Base-by-base conservation (phyloP, 2,797 vertebrate species). In the Holocentrus rufus region DNA sequence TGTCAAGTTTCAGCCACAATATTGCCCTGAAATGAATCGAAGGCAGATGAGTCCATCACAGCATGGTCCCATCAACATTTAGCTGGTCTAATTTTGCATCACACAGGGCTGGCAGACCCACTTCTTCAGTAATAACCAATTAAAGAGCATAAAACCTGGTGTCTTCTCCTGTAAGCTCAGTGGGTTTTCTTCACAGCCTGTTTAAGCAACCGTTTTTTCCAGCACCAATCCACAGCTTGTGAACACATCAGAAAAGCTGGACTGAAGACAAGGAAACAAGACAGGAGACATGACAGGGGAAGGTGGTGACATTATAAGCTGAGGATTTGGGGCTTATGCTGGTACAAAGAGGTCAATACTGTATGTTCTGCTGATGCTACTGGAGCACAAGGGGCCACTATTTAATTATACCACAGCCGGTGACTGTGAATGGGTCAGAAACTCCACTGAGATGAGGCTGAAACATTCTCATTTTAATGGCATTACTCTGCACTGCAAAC, bases 111-210 rank as follows among this genome's bases (percentile, higher is more conserved):
- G 69, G 55, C 66, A 65, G 66, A 60, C 4, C 57, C 15, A 25
- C 25, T 72, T 61, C 77, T 61, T 69, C 64, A 39, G 67, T 53
- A 78, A 50, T 44, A 82, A 76, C 60, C 81, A 84, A 82, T 82
- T 81, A 82, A 77, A 82, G 77, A 65, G 65, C 69, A 76, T 71
- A 56, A 76, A 80, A 76, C 56, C 42, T 22, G 58, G 68, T 46
- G 52, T 65, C 66, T 66, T 49, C 49, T 49, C 58, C 57, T 47
- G 61, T 69, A 65, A 65, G 79, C 57, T 47, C 80, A 69, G 77
- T 69, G 58, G 78, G 73, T 65, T 67, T 66, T 54, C 65, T 72
- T 72, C 47, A 80, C 27, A 39, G 7, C 30, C 55, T 9, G 20
- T 66, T 50, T 13, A n/a, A 50, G 47, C 5, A 49, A 17, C 25